Percentiles rank a stretch among this genome's conserved stretches.
Evolutionary conservation across 2,888 invertebrate genomes (phyloP).

Genomic region (Malthinus flaveolus): DNA sequence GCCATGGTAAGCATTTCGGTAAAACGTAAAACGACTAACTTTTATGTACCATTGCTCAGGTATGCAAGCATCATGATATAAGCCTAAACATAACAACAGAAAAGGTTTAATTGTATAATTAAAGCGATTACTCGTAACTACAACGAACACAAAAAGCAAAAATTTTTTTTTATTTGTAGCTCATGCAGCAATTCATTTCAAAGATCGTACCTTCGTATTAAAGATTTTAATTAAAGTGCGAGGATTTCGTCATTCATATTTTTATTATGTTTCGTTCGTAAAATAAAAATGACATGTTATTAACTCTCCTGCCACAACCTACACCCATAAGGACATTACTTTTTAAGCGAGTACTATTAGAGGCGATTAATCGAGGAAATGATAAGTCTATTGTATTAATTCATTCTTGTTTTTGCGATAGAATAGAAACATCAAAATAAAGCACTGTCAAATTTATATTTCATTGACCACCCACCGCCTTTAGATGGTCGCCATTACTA

Average conservation of each 20-base stretch:
- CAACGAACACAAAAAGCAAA: slow-evolving; percentile 2
- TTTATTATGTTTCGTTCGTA: slow-evolving; percentile 37
- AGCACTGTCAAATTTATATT: slow-evolving; percentile 49
- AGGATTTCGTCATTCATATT: slow-evolving; percentile 38
- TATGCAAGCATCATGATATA: slow-evolving; percentile 36
- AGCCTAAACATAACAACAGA: slow-evolving; percentile 24
- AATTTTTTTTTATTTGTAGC: slow-evolving; percentile 12
- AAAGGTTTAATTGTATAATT: not conserved
- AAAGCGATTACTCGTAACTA: slow-evolving; percentile 11
- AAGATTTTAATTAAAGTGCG: slow-evolving; percentile 36
- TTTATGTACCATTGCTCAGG: slow-evolving; percentile 38
- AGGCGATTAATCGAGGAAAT: slow-evolving; percentile 15
- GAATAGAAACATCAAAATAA: slow-evolving; percentile 44
- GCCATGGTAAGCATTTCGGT: slow-evolving; percentile 62
- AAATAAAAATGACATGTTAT: slow-evolving; percentile 43
- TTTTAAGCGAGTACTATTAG: slow-evolving; percentile 29
- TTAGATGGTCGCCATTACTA: slow-evolving; percentile 53
- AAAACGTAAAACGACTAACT: slow-evolving; percentile 25
- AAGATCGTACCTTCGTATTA: slow-evolving; percentile 38
- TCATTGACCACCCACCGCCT: slow-evolving; percentile 53
- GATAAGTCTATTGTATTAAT: slow-evolving; percentile 27
- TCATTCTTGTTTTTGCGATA: slow-evolving; percentile 36
- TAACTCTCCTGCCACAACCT: slow-evolving; percentile 41
- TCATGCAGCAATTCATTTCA: slow-evolving; percentile 9
- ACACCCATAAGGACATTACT: slow-evolving; percentile 40